Conservation (phyloP, 2,113 vertebrate species). For the Zosterops japonicus region DNA sequence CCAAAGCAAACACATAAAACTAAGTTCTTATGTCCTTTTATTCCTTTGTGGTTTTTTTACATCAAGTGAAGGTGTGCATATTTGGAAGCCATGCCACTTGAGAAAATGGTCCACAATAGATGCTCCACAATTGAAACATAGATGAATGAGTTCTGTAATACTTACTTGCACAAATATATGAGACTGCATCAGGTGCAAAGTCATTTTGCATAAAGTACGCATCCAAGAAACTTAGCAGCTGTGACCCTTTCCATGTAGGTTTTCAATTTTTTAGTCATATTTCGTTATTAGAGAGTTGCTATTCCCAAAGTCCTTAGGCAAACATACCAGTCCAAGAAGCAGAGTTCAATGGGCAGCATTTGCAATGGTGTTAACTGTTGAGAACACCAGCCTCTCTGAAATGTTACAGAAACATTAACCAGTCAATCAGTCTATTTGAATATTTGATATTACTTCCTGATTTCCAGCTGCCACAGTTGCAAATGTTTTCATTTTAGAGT, state of each 20-base stretch:
- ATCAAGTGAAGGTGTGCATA: neutral
- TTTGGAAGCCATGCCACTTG: neutral
- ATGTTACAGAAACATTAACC: neutral
- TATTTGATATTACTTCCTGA: neutral
- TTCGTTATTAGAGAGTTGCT: constrained; percentile 22
- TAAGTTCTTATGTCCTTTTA: neutral
- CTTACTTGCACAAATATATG: neutral
- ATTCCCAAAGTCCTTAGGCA: neutral
- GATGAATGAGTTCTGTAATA: neutral
- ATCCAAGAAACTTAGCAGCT: constrained; percentile 8
- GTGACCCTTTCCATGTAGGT: constrained; percentile 12
- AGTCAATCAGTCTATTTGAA: neutral
- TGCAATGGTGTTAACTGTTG: neutral
- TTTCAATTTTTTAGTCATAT: constrained; percentile 27
- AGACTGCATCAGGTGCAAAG: neutral
- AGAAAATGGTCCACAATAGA: neutral
- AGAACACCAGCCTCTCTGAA: neutral
- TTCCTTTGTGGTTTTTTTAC: neutral
- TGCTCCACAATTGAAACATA: neutral
- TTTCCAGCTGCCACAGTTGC: neutral
- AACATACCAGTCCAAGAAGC: neutral
- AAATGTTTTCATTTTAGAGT: neutral
- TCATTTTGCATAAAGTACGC: neutral
- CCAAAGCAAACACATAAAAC: neutral
- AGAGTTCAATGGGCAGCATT: neutral